Evolutionary conservation across 2,113 vertebrate genomes (phyloP), one percentile per base, ranked within the genome.

Genomic region (Phasianus colchicus): DNA sequence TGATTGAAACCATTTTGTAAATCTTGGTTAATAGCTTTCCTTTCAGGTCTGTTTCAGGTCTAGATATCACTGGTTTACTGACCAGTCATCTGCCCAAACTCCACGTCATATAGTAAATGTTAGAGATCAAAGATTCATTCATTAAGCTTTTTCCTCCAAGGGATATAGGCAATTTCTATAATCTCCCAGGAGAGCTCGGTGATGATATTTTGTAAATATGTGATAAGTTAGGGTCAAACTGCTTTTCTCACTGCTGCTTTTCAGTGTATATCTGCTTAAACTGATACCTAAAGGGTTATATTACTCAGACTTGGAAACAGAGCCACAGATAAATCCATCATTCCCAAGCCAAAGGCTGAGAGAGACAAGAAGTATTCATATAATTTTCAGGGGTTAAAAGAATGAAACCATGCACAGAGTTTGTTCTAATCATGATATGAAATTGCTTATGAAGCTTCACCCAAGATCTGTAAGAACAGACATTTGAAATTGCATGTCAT

Each of bases 211-310:
- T 89, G 69, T 34, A n/a, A 64, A 8, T 84, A 77, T 92, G 64
- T 86, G 72, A 52, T 69, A 94, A 88, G 24, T 30, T 52, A 71
- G 58, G 30, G 43, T 93, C 95, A 93, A 95, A 93, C 66, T 86
- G 22, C 61, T 96, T 92, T 88, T 19, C 16, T 90, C 58, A 25
- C 24, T 74, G 72, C 11, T 91, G 72, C 58, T 91, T 94, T 86
- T 90, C 58, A 88, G 42, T 54, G 6, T 64, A 34, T 57, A 71
- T 83, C 61, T 92, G 42, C 70, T 93, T 87, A 57, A 84, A 90
- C 54, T 52, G 61, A 91, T n/a, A 95, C 61, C 90, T 74, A 57
- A 77, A 78, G 29, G 48, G 47, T 32, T 95, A 66, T 81, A 74
- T 91, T 90, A 48, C 64, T 80, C 75, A 87, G 61, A 47, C 30